These are phyloP conservation scores for Trichacis sp. DNA, from an alignment of 2,888 invertebrate genomes.

Conservation along the genomic window DNA sequence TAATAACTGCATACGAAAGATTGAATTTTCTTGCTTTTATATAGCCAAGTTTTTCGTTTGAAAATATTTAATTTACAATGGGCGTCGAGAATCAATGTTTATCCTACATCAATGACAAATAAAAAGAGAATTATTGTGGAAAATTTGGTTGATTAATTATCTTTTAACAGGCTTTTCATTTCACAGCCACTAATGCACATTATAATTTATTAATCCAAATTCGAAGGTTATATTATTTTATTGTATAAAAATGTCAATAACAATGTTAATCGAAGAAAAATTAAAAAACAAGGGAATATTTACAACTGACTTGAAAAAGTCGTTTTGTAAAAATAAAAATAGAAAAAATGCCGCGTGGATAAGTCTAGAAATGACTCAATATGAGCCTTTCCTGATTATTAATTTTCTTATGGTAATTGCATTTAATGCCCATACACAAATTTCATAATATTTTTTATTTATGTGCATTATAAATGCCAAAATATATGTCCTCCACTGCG, in stretches of 20 bases:
- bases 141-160: conserved; percentile 2
- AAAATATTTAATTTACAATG: neutral
- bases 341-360: conserved; percentile 20
- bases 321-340: neutral
- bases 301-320: too few relatives aligned
- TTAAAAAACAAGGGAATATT: too few relatives aligned
- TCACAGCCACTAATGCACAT: conserved; percentile 48
- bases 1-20: neutral
- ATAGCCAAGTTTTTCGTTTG: too few relatives aligned
- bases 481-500: conserved; percentile 7
- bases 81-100: too few relatives aligned
- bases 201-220: neutral
- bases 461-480: conserved; percentile 8
- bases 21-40: neutral
- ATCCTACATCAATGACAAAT: too few relatives aligned
- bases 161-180: conserved; percentile 37
- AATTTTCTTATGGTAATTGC: conserved; percentile 33
- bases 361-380: conserved; percentile 48
- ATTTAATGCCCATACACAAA: conserved; percentile 58
- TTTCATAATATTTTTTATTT: conserved; percentile 22
- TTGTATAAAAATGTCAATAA: neutral
- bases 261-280: too few relatives aligned
- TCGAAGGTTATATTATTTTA: neutral
- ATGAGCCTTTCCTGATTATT: conserved; percentile 47
- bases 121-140: neutral